Percentiles rank a stretch among this genome's conserved stretches.
phyloP scores from a whole-genome alignment of 2,888 invertebrate genomes.

The Habrosyne pyritoides region DNA sequence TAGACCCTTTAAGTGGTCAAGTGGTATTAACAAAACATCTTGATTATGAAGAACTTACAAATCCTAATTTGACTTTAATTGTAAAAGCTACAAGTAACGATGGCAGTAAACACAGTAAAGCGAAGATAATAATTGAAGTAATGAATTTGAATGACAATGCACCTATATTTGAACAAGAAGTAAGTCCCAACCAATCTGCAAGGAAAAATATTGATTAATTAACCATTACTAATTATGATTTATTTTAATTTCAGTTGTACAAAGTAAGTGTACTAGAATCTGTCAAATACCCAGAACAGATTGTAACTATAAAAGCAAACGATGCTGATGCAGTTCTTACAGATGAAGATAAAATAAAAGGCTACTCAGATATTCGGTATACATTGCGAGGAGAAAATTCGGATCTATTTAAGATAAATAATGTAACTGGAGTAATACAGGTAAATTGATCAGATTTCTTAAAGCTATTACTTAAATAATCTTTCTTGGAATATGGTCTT shows the following conservation, averaged over 20 bases:
- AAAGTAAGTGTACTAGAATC: slow-evolving; percentile 89
- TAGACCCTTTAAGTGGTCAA: slow-evolving; percentile 88
- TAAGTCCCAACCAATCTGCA: slow-evolving; percentile 38
- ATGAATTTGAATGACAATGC: slow-evolving; percentile 91
- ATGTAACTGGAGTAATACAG: slow-evolving; percentile 86
- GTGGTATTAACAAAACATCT: slow-evolving; percentile 88
- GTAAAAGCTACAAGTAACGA: slow-evolving; percentile 82
- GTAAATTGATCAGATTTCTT: slow-evolving; percentile 58
- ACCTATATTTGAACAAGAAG: slow-evolving; percentile 87
- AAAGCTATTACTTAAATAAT: too few species aligned
- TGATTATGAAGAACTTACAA: slow-evolving; percentile 89
- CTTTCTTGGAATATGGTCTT: too few species aligned
- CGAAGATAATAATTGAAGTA: slow-evolving; percentile 87
- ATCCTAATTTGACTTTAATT: slow-evolving; percentile 82
- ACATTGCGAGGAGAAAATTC: slow-evolving; percentile 89
- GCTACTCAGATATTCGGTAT: slow-evolving; percentile 88
- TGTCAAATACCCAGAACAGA: slow-evolving; percentile 85
- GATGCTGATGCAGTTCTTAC: slow-evolving; percentile 87
- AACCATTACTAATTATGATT: not conserved
- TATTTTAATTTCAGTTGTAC: slow-evolving; percentile 78
- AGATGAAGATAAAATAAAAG: slow-evolving; percentile 80
- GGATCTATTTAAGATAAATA: slow-evolving; percentile 88
- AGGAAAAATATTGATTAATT: not conserved
- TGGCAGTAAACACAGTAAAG: slow-evolving; percentile 84
- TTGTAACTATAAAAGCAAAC: slow-evolving; percentile 87